phyloP scores from a whole-genome alignment of 2,888 invertebrate species.

The Pachymerium ferrugineum region DNA sequence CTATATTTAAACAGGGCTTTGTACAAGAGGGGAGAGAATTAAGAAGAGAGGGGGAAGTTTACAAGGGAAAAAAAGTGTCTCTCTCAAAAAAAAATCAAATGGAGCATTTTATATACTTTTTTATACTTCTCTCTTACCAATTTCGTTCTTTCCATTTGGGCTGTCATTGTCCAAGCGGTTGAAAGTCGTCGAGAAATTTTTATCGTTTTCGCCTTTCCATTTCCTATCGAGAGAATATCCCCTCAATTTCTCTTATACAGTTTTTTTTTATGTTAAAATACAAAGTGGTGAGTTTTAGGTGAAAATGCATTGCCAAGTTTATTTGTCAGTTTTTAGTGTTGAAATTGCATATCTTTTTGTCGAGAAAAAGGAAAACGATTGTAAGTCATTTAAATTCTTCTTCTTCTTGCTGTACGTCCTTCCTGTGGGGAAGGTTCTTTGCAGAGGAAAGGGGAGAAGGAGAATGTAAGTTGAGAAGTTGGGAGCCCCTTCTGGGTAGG shows the following conservation, averaged over 20 bases:
- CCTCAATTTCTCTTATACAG: background rate
- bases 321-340: constrained; percentile 1
- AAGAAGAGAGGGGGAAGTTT: background rate
- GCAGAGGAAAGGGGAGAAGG: background rate
- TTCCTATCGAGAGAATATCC: background rate
- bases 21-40: background rate
- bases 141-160: background rate
- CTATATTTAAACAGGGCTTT: constrained; percentile 20
- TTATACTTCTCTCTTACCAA: too few species aligned
- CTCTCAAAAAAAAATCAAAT: too few species aligned
- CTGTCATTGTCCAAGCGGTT: background rate
- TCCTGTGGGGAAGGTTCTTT: constrained; percentile 17
- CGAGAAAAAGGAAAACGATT: background rate
- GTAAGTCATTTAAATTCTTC: constrained; percentile 10
- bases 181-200: background rate
- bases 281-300: background rate
- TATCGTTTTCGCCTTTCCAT: background rate
- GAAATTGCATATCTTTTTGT: background rate
- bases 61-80: too few species aligned
- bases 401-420: background rate
- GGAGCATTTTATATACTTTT: too few species aligned
- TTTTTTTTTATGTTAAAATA: background rate
- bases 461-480: background rate
- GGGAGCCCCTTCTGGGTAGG: background rate
- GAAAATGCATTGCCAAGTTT: background rate